A percentile compares a stretch with the other conserved stretches of the same genome.
phyloP scores from a whole-genome alignment of 2,797 vertebrate genomes.

The Gambusia yucatana region DNA sequence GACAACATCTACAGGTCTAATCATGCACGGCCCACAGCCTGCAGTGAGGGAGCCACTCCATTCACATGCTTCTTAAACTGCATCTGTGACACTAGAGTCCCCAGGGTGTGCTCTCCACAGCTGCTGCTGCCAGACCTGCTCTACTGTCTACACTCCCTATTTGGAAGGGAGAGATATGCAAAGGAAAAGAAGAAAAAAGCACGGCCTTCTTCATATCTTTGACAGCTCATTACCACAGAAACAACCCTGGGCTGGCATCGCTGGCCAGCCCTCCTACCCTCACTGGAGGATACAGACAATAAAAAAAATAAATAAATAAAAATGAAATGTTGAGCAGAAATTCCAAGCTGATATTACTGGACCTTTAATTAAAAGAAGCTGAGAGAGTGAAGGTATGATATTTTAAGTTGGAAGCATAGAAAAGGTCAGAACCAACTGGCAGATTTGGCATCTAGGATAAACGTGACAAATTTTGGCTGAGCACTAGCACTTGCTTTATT shows the following conservation, averaged over 20 bases:
- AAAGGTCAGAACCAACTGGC: constrained; percentile 27
- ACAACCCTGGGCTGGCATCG: constrained; percentile 80
- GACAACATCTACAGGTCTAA: constrained; percentile 76
- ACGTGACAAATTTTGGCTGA: constrained; percentile 23
- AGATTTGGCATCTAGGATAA: constrained; percentile 41
- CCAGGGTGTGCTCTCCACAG: constrained; percentile 74
- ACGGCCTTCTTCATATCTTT: constrained; percentile 80
- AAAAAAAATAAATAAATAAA: constrained; percentile 44
- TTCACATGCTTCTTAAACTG: constrained; percentile 71
- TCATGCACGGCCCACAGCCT: constrained; percentile 67
- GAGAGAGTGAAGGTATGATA: constrained; percentile 46
- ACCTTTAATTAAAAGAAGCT: constrained; percentile 77
- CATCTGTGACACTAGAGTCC: constrained; percentile 77
- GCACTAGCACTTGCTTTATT: constrained; percentile 24
- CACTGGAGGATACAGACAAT: constrained; percentile 66
- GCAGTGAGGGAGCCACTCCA: constrained; percentile 62
- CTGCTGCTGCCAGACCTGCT: constrained; percentile 74
- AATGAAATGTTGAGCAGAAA: constrained; percentile 47
- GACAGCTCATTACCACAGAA: constrained; percentile 87
- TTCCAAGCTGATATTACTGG: constrained; percentile 59
- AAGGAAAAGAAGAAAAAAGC: constrained; percentile 63
- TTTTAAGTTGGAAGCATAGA: constrained; percentile 28
- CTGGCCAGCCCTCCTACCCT: constrained; percentile 56
- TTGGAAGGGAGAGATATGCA: constrained; percentile 75
- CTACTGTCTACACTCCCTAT: constrained; percentile 68